Percentiles rank a stretch among this genome's conserved stretches.
These are phyloP conservation scores for Aphidius gifuensis DNA, from an alignment of 1,140 invertebrate species.

Conservation along the genomic window DNA sequence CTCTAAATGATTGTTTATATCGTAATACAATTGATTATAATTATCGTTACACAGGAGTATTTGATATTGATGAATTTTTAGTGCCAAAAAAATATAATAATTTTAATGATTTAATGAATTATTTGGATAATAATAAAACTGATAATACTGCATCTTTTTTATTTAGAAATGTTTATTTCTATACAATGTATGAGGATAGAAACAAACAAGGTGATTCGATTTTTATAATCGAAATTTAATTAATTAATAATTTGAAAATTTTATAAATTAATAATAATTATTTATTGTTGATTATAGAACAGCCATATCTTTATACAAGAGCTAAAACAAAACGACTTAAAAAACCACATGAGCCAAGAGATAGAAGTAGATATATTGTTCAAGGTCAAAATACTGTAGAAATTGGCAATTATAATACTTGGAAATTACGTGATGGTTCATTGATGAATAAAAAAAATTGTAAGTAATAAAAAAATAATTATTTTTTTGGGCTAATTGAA, in stretches of 20 bases:
- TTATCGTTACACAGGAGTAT: constrained; percentile 56
- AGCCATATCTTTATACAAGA: constrained; percentile 49
- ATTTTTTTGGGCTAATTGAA: too few relatives aligned
- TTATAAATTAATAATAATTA: background rate
- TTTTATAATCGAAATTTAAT: constrained; percentile 25
- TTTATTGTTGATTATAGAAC: background rate
- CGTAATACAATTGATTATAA: constrained; percentile 47
- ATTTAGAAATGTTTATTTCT: constrained; percentile 65
- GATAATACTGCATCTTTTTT: constrained; percentile 50
- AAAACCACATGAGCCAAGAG: constrained; percentile 56
- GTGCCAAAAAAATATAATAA: constrained; percentile 55
- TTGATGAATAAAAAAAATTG: constrained; percentile 1
- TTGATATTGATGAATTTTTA: constrained; percentile 65
- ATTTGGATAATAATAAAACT: constrained; percentile 20
- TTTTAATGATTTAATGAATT: constrained; percentile 27
- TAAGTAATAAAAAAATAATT: background rate
- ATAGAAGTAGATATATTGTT: constrained; percentile 62
- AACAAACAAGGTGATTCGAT: background rate
- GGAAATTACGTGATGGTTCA: constrained; percentile 44
- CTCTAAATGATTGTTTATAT: constrained; percentile 65
- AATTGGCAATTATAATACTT: constrained; percentile 64
- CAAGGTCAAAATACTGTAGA: constrained; percentile 56
- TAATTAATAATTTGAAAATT: constrained; percentile 22
- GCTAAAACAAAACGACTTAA: constrained; percentile 56
- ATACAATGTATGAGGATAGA: constrained; percentile 59